Base-by-base conservation (phyloP, 1,140 invertebrate species). In the Heliconius nattereri region DNA sequence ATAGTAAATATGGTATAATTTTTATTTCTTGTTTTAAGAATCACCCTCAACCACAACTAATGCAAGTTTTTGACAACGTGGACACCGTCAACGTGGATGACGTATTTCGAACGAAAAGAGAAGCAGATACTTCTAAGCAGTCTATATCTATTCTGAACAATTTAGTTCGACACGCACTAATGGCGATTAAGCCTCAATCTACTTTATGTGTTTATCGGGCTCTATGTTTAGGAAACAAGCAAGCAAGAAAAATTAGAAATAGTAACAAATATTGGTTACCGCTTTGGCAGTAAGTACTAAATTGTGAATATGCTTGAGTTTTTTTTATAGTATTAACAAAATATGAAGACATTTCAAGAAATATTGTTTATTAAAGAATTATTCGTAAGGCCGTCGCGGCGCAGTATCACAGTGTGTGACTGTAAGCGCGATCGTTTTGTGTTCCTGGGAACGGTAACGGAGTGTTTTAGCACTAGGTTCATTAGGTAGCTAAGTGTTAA, bases 271-370 rank as follows among this genome's bases (percentile, higher is more conserved):
- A 96, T 81, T 96, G 96, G 96, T 87, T 97, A 71, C 96, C 97
- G 19, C 91, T 97, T 73, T 97, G 96, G 96, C 96, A 96, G 96
- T 97, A 94, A 91, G 90, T n/a, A n/a, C n/a, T 93, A 85, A 71
- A 70, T 60, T 26, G 8, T 60, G 16, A 49, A 13, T 19, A 49
- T 49, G 45, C 45, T 49, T 49, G 45, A 8, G 37, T 49, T 16
- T 49, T 13, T 49, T 49, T 16, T 49, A 49, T 13, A 5, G 16
- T 49, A 19, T 3, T 49, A 49, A 49, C 5, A 49, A 6, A 16
- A 13, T 49, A 3, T 40, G 37, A 2, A 9, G 37, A 40, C 9
- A 37, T 37, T 37, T 37, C 37, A 37, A 37, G 8, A 37, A 37
- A 9, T 37, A 37, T 37, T 9, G 37, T 37, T 37, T 37, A 9